Percentiles rank a stretch among this genome's conserved stretches.
These are phyloP conservation scores for Aradophagus sp. DNA, from an alignment of 1,140 invertebrate species.

Conservation along the genomic window DNA sequence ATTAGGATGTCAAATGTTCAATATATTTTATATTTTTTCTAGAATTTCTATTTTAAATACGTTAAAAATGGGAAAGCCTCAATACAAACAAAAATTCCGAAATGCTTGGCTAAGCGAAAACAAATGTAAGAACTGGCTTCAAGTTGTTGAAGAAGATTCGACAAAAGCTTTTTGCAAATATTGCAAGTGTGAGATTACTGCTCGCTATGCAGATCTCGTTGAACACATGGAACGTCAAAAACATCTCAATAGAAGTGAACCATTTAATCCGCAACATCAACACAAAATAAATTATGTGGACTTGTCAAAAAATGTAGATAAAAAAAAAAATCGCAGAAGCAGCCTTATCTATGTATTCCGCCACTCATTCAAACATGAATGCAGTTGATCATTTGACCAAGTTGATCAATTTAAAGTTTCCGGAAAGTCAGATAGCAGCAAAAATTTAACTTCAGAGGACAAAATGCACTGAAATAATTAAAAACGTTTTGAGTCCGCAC, in stretches of 20 bases:
- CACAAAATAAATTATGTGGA: conserved; percentile 2
- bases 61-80: conserved; percentile 3
- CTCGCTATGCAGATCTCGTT: conserved; percentile 1
- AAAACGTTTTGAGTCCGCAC: conserved; percentile 35
- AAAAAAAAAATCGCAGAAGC: conserved; percentile 1
- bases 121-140: conserved; percentile 3
- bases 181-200: conserved; percentile 2
- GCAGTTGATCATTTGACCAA: conserved; percentile 4
- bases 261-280: conserved; percentile 1
- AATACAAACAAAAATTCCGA: conserved; percentile 9
- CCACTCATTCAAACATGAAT: conserved; percentile 1
- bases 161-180: conserved; percentile 7
- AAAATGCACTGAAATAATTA: conserved; percentile 19
- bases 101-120: neutral
- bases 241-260: conserved; percentile 2
- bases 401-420: conserved; percentile 3
- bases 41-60: neutral
- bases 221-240: neutral
- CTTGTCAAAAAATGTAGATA: neutral
- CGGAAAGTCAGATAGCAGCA: neutral
- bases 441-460: conserved; percentile 4
- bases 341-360: neutral
- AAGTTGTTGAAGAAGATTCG: neutral
- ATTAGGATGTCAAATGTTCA: no score
- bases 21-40: no score